phyloP scores from a whole-genome alignment of 1,140 invertebrate genomes.

The Mactra quadrangularis region DNA sequence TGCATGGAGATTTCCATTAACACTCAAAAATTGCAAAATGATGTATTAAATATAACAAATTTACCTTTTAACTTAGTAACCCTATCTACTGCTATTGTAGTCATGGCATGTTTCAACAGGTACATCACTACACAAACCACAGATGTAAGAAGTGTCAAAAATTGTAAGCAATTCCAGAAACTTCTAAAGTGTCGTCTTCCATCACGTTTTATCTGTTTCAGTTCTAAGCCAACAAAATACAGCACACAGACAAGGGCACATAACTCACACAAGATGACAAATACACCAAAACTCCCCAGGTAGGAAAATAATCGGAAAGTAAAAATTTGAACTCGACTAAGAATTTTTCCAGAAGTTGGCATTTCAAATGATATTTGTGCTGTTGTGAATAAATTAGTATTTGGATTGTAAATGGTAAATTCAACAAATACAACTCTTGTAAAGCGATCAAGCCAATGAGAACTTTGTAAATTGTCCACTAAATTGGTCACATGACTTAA shows the following conservation, averaged over 20 bases:
- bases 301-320: slow-evolving; percentile 77
- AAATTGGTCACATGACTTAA: slow-evolving; percentile 73
- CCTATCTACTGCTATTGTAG: slow-evolving; percentile 59
- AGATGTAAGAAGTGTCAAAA: slow-evolving; percentile 68
- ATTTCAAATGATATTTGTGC: slow-evolving; percentile 74
- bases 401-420: slow-evolving; percentile 85
- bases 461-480: slow-evolving; percentile 76
- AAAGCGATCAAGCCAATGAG: slow-evolving; percentile 84
- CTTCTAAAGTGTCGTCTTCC: slow-evolving; percentile 80
- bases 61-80: slow-evolving; percentile 74
- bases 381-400: slow-evolving; percentile 77
- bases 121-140: slow-evolving; percentile 72
- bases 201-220: slow-evolving; percentile 65
- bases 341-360: slow-evolving; percentile 64
- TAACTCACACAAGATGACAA: slow-evolving; percentile 79
- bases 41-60: no score
- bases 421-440: slow-evolving; percentile 85
- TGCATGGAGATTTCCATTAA: no score
- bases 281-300: slow-evolving; percentile 77
- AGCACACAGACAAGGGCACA: slow-evolving; percentile 73
- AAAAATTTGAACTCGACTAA: slow-evolving; percentile 63
- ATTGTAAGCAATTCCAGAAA: slow-evolving; percentile 77
- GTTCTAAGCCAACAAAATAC: slow-evolving; percentile 73
- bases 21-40: no score
- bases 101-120: slow-evolving; percentile 70